A percentile compares a stretch with the other conserved stretches of the same genome.
Conservation (phyloP, 2,797 vertebrate species). For the Acridotheres tristis region DNA sequence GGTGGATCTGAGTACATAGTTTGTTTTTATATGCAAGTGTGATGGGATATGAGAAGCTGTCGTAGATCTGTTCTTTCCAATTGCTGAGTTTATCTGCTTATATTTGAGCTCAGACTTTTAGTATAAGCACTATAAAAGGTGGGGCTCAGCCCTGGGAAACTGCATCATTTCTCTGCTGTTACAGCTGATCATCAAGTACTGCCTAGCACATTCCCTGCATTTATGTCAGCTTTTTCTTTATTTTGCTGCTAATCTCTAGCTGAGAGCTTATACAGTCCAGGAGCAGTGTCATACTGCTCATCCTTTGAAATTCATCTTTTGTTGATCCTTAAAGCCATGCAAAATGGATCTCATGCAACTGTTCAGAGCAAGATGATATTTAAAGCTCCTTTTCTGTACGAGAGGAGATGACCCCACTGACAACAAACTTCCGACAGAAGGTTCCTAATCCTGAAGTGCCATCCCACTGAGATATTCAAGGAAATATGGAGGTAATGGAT, state of each 20-base stretch:
- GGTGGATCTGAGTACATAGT: background rate
- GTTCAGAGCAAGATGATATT: background rate
- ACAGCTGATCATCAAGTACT: background rate
- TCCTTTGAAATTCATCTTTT: background rate
- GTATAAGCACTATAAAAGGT: background rate
- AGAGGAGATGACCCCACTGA: background rate
- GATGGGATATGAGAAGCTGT: background rate
- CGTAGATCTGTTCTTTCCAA: background rate
- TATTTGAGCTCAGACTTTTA: background rate
- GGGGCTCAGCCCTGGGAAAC: background rate
- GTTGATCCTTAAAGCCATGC: background rate
- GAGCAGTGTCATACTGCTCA: background rate
- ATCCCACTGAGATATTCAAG: background rate
- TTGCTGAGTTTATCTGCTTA: background rate
- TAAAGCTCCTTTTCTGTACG: background rate
- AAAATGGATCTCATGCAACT: background rate
- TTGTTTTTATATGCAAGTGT: background rate
- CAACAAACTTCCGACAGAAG: background rate
- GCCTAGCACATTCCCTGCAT: background rate
- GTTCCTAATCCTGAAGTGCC: background rate
- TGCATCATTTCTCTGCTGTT: background rate
- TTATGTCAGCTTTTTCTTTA: background rate
- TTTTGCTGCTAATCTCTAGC: background rate
- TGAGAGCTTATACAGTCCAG: background rate
- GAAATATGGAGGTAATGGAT: background rate